Percentiles rank a stretch among this genome's conserved stretches.
Conservation (phyloP, 2,113 vertebrate genomes). For the Andinoacara biseriatus region DNA sequence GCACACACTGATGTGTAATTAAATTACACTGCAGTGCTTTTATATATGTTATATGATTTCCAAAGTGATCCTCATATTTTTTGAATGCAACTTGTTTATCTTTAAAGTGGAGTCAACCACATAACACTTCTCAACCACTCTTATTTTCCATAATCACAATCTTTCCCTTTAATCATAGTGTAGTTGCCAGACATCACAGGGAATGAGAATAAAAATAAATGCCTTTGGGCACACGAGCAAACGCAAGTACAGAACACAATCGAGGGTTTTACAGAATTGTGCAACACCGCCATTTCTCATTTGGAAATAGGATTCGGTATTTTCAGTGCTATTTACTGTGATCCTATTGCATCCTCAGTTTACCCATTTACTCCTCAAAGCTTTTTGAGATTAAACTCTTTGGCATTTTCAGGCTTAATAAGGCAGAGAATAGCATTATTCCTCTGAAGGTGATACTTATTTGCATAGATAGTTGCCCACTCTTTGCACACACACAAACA, state of each 20-base stretch:
- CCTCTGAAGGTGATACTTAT: constrained; percentile 47
- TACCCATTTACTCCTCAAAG: constrained; percentile 12
- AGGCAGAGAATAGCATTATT: constrained; percentile 30
- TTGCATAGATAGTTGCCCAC: constrained; percentile 38
- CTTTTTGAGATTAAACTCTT: constrained; percentile 16
- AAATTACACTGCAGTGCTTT: not conserved
- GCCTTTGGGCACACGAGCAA: not conserved
- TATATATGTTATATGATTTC: not conserved
- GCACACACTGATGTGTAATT: not conserved
- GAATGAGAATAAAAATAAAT: not conserved
- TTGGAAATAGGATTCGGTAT: not conserved
- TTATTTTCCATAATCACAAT: not conserved
- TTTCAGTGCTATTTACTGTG: constrained; percentile 9
- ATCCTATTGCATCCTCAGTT: constrained; percentile 13
- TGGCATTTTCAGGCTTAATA: constrained; percentile 23
- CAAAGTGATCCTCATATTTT: not conserved
- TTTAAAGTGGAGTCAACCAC: constrained; percentile 4
- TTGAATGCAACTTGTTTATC: constrained; percentile 1
- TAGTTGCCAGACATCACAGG: not conserved
- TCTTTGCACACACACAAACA: constrained; percentile 13
- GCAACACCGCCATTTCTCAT: not conserved
- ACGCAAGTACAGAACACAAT: not conserved
- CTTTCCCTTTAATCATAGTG: not conserved
- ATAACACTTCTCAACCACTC: not conserved
- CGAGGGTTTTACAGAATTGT: not conserved